Evolutionary conservation across 2,888 invertebrate species (phyloP), one percentile per base, ranked within the genome.

Genomic region (Lasioglossum figueresi): DNA sequence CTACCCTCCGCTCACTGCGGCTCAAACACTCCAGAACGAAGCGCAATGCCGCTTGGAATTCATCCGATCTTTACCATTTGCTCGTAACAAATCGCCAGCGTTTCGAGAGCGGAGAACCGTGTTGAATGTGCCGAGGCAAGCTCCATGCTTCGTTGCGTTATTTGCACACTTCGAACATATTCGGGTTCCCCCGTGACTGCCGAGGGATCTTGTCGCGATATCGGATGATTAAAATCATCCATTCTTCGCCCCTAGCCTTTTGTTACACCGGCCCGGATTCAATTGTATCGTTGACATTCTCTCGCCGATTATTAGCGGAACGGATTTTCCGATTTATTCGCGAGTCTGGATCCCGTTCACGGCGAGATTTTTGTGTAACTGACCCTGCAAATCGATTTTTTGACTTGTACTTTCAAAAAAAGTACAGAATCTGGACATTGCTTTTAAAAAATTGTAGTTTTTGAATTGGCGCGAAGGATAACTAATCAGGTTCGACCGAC

Each of bases 61-160:
- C 82, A 80, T 86, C 88, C 88, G 88, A 91, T 89, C 88, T 88
- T 92, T 91, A 87, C 91, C 89, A 91, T 91, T 92, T 90, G 88
- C 90, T 92, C 87, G 89, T 91, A 90, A 92, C 88, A 87, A 87
- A 88, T 88, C 85, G 85, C 76, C 76, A 70, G 84, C 86, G 78
- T 80, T 83, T 86, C 77, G 84, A 78, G 85, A 84, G 78, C 83
- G 78, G 73, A 82, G 81, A 79, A 73, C 80, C 72, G 76, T 76
- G 79, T 84, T 85, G 76, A 56, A 83, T 85, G 77, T 83, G 76
- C 73, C 86, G 78, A 75, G 56, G 80, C 75, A 70, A 87, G 71
- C 56, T 75, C 72, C 80, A 76, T 81, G 70, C 68, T 78, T 77
- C 74, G 88, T 82, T 70, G 85, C 84, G 73, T 85, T 85, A 79